Evolutionary conservation across 2,797 vertebrate genomes (phyloP).

Genomic region (Cottoperca gobio): DNA sequence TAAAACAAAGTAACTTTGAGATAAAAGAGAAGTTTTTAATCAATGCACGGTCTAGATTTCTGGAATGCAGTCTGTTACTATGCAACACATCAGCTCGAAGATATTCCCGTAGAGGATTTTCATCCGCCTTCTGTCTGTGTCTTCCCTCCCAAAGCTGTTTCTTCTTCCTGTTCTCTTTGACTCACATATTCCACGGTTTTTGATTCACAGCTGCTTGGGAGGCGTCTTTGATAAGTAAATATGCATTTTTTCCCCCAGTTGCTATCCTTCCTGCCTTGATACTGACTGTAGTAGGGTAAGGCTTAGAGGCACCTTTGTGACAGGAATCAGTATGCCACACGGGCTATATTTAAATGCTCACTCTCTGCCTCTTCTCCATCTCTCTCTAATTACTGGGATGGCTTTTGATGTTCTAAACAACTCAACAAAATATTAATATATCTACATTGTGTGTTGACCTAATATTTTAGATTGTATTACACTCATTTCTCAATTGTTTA

Average conservation of each 20-base stretch:
- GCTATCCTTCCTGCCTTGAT: conserved; percentile 33
- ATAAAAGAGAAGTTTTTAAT: conserved; percentile 64
- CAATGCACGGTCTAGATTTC: conserved; percentile 51
- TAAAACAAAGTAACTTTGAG: conserved; percentile 15
- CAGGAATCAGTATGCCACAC: conserved; percentile 43
- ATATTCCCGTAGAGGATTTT: conserved; percentile 53
- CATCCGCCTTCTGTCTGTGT: conserved; percentile 43
- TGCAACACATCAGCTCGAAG: conserved; percentile 64
- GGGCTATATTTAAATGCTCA: conserved; percentile 21
- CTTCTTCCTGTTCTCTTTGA: conserved; percentile 41
- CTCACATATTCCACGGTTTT: conserved; percentile 43
- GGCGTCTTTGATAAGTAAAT: conserved; percentile 56
- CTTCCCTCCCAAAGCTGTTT: conserved; percentile 43
- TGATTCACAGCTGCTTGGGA: conserved; percentile 53
- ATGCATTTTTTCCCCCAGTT: conserved; percentile 29
- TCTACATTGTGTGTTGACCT: conserved; percentile 24
- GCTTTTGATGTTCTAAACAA: conserved; percentile 48
- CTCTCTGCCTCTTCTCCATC: conserved; percentile 9
- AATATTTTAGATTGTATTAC: conserved; percentile 7
- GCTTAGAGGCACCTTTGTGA: conserved; percentile 30
- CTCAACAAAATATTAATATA: conserved; percentile 35
- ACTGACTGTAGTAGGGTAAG: conserved; percentile 8
- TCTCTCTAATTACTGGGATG: conserved; percentile 42
- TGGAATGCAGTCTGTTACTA: conserved; percentile 70
- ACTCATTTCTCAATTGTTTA: conserved; percentile 11